Conservation (phyloP, 2,888 invertebrate species). For the Phengaris alcon region DNA sequence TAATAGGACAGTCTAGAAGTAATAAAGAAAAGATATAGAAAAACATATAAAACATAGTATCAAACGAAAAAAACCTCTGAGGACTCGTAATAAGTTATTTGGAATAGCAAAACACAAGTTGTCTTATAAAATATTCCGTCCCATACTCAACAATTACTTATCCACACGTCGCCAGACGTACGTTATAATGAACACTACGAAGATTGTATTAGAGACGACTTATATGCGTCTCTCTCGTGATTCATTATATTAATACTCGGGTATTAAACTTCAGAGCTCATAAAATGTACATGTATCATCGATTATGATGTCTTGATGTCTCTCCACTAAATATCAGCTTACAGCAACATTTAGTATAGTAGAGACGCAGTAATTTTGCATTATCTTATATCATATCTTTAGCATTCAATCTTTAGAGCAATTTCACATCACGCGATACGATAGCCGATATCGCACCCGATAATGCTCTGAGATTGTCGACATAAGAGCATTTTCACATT, state of each 20-base stretch:
- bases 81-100: neutral
- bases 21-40: neutral
- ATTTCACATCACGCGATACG: too few species aligned
- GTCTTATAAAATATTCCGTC: conserved; percentile 35
- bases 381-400: too few species aligned
- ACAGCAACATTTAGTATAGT: neutral
- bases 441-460: too few species aligned
- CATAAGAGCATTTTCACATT: too few species aligned
- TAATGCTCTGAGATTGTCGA: too few species aligned
- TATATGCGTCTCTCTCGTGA: conserved; percentile 34
- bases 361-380: too few species aligned
- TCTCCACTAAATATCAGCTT: neutral
- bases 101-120: conserved; percentile 7
- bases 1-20: conserved; percentile 21
- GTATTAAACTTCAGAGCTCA: conserved; percentile 22
- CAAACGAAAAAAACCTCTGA: neutral
- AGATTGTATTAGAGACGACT: conserved; percentile 45
- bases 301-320: neutral
- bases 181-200: conserved; percentile 48
- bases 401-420: too few species aligned
- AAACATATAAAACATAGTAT: neutral
- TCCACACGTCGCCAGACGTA: conserved; percentile 43
- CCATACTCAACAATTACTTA: conserved; percentile 51
- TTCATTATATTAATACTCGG: neutral
- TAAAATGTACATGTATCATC: conserved; percentile 17